Evolutionary conservation across 64 coral and sea anemone genomes (phyloP).

Genomic region (Stichodactyla helianthus): DNA sequence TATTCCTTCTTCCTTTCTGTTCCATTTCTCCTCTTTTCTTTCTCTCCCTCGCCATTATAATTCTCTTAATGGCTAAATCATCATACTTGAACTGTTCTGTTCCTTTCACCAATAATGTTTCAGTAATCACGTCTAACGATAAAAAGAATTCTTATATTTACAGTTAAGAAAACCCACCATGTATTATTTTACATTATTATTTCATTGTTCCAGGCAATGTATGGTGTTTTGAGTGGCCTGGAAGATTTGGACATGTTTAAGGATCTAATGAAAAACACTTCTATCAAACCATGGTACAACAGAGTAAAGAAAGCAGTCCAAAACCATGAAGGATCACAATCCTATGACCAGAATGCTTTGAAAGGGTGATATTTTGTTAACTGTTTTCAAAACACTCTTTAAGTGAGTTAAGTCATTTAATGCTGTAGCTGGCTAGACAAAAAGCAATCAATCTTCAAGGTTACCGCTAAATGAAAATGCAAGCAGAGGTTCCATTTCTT

Average conservation of each 20-base stretch:
- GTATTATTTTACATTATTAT: not conserved
- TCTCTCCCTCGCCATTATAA: not conserved
- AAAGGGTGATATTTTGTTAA: not conserved
- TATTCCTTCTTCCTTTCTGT: not conserved
- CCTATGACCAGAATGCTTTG: not conserved
- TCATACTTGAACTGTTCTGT: no score
- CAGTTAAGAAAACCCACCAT: not conserved
- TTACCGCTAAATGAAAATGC: no score
- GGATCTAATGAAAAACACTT: conserved; percentile 79
- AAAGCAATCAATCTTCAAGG: no score
- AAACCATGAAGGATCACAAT: conserved; percentile 54
- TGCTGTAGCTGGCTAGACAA: no score
- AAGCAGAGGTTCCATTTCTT: no score
- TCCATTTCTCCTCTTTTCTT: not conserved
- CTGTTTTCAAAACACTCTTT: not conserved
- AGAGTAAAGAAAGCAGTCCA: conserved; percentile 74
- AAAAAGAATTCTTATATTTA: not conserved
- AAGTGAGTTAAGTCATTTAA: no score
- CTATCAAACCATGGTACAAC: conserved; percentile 87
- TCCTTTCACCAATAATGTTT: no score
- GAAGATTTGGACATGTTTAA: conserved; percentile 82
- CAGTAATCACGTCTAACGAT: no score
- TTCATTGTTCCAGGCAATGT: conserved; percentile 66
- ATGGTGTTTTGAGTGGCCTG: conserved; percentile 88
- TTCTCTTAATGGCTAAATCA: no score